These are phyloP conservation scores for Mesorhabditis belari DNA, from an alignment of 2,888 invertebrate species.

Conservation along the genomic window DNA sequence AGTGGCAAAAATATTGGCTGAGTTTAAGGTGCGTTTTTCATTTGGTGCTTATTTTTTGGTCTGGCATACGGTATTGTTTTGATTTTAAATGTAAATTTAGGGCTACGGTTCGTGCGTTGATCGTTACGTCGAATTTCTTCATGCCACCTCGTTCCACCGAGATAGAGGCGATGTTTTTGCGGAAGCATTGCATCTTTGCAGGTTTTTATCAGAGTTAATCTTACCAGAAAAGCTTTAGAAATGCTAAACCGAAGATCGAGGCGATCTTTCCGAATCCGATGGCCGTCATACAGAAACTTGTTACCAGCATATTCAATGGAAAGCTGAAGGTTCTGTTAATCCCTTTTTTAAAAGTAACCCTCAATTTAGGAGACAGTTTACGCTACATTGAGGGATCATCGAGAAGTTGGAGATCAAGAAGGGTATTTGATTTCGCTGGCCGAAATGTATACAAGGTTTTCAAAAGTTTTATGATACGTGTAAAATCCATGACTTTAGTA, in stretches of 20 bases:
- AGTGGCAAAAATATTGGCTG: slow-evolving; percentile 80
- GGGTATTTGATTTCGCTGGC: slow-evolving; percentile 80
- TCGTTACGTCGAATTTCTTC: slow-evolving; percentile 91
- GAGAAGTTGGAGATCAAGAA: slow-evolving; percentile 72
- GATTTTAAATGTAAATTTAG: too few species aligned
- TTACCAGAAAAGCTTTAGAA: slow-evolving; percentile 51
- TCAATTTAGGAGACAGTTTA: slow-evolving; percentile 70
- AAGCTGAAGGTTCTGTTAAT: background rate
- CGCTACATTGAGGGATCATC: slow-evolving; percentile 63
- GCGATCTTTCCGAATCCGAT: slow-evolving; percentile 90
- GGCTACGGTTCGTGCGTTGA: slow-evolving; percentile 91
- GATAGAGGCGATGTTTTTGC: slow-evolving; percentile 78
- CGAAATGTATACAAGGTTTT: slow-evolving; percentile 79
- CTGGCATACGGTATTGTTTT: too few species aligned
- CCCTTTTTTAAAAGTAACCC: too few species aligned
- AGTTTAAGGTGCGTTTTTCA: slow-evolving; percentile 68
- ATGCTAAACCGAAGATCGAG: slow-evolving; percentile 66
- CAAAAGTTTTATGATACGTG: background rate
- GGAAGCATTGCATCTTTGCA: slow-evolving; percentile 80
- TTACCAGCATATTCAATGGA: slow-evolving; percentile 58
- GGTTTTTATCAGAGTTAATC: slow-evolving; percentile 40
- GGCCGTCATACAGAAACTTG: slow-evolving; percentile 94
- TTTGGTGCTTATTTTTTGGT: slow-evolving; percentile 17
- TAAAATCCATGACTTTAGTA: slow-evolving; percentile 58
- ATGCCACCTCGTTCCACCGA: slow-evolving; percentile 59